phyloP scores from a whole-genome alignment of 2,113 vertebrate genomes.

The Microcebus lehilahytsara region DNA sequence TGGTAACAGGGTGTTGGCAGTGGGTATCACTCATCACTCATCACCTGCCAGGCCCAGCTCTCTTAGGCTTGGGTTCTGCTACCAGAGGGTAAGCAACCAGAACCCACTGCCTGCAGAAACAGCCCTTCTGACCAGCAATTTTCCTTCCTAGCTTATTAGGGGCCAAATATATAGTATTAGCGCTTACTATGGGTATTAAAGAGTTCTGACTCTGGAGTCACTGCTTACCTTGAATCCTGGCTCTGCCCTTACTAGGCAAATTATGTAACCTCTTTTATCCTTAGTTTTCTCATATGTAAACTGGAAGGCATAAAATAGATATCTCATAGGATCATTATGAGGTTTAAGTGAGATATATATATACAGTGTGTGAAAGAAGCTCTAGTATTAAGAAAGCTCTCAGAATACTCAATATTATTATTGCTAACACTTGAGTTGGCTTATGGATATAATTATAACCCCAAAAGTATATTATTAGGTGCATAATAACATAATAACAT shows the following conservation, averaged over 20 bases:
- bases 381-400: background rate
- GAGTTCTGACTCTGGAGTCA: background rate
- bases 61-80: background rate
- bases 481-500: background rate
- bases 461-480: background rate
- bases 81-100: background rate
- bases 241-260: background rate
- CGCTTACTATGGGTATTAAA: background rate
- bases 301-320: background rate
- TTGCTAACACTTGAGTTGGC: background rate
- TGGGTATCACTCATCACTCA: background rate
- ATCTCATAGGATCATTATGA: background rate
- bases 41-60: background rate
- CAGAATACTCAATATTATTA: background rate
- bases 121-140: background rate
- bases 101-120: background rate
- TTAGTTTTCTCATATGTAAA: conserved; percentile 23
- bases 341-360: background rate
- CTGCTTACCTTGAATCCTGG: background rate
- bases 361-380: background rate
- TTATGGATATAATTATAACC: background rate
- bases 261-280: background rate
- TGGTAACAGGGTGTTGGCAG: background rate
- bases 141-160: background rate
- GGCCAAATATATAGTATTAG: background rate